Percentiles rank a stretch among this genome's conserved stretches.
Evolutionary conservation across 2,797 vertebrate genomes (phyloP).

Genomic region (Carapus acus): DNA sequence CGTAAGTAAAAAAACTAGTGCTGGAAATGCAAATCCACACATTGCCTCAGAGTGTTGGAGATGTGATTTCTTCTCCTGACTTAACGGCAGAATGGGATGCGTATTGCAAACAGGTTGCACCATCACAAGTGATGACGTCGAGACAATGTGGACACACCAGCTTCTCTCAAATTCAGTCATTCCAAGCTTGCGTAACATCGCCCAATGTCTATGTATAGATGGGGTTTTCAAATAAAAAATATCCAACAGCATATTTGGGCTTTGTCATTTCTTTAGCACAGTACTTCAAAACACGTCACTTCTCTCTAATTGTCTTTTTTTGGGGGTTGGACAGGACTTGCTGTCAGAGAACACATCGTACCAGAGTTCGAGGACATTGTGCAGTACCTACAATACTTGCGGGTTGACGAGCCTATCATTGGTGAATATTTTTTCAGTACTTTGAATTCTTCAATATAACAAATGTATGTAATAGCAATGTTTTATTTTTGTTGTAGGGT

Average conservation of each 20-base stretch:
- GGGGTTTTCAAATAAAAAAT: background rate
- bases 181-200: too few species aligned
- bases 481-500: conserved; percentile 53
- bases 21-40: background rate
- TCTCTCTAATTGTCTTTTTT: conserved; percentile 30
- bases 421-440: conserved; percentile 54
- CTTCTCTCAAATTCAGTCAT: too few species aligned
- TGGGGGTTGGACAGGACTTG: conserved; percentile 55
- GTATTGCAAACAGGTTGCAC: too few species aligned
- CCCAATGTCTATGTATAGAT: too few species aligned
- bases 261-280: background rate
- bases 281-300: background rate
- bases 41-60: too few species aligned
- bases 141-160: too few species aligned
- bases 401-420: conserved; percentile 75
- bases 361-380: conserved; percentile 67
- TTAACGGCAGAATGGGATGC: too few species aligned
- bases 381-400: conserved; percentile 71
- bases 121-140: too few species aligned
- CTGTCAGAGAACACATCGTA: conserved; percentile 29
- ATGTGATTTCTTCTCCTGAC: too few species aligned
- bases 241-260: background rate
- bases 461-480: background rate
- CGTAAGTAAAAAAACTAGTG: background rate
- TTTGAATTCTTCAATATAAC: background rate